phyloP scores from a whole-genome alignment of 2,113 vertebrate genomes.

The Benitochromis conjunctus region DNA sequence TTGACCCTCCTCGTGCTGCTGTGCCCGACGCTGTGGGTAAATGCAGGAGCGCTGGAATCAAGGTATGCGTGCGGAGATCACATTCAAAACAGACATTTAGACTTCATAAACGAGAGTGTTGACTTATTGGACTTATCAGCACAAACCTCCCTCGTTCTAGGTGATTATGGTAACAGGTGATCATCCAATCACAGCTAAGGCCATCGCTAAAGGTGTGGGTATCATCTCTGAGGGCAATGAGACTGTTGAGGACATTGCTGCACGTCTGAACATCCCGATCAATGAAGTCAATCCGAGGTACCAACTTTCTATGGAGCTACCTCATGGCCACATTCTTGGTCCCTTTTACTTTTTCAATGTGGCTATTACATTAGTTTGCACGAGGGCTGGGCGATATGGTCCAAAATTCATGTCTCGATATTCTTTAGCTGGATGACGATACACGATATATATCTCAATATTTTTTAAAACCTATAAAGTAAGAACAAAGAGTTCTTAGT shows the following conservation, averaged over 20 bases:
- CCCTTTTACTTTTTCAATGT: not conserved
- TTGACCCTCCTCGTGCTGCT: slow-evolving; percentile 86
- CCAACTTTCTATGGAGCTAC: not conserved
- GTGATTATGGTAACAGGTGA: slow-evolving; percentile 96
- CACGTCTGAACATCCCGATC: slow-evolving; percentile 88
- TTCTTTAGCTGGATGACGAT: too few species aligned
- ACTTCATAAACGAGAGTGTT: not conserved
- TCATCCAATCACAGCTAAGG: slow-evolving; percentile 94
- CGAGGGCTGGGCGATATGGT: too few species aligned
- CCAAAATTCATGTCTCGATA: too few species aligned
- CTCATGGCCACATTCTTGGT: not conserved
- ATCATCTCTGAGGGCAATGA: slow-evolving; percentile 96
- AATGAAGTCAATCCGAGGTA: slow-evolving; percentile 93
- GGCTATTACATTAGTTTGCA: not conserved
- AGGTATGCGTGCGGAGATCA: slow-evolving; percentile 58
- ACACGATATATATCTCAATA: too few species aligned
- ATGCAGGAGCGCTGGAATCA: slow-evolving; percentile 91
- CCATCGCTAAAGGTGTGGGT: slow-evolving; percentile 92
- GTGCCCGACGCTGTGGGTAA: slow-evolving; percentile 91
- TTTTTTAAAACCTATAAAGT: too few species aligned
- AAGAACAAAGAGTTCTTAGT: too few species aligned
- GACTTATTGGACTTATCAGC: not conserved
- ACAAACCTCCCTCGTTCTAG: slow-evolving; percentile 43
- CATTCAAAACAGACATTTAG: not conserved
- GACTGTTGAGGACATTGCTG: slow-evolving; percentile 91